Percentiles rank a stretch among this genome's conserved stretches.
Conservation (phyloP, 2,888 invertebrate species). For the Napeogenes inachia region DNA sequence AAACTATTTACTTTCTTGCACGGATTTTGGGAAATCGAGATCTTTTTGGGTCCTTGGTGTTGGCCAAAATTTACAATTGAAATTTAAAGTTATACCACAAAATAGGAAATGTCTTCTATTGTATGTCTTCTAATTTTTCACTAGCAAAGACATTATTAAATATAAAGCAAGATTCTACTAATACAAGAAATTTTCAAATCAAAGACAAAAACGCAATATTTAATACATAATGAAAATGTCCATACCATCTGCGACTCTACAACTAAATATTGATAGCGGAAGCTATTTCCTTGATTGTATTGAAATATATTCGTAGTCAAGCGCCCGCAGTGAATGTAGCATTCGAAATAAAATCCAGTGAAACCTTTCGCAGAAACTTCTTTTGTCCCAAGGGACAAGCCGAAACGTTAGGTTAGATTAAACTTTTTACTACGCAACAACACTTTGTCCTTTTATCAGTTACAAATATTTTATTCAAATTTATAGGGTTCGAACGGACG, state of each 20-base stretch:
- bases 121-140: too few relatives aligned
- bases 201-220: too few relatives aligned
- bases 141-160: too few relatives aligned
- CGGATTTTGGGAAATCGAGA: too few relatives aligned
- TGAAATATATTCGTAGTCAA: constrained; percentile 57
- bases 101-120: too few relatives aligned
- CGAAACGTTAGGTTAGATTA: constrained; percentile 50
- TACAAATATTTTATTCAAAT: constrained; percentile 22
- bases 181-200: too few relatives aligned
- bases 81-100: too few relatives aligned
- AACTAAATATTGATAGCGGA: constrained; percentile 16
- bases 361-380: constrained; percentile 47
- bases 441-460: constrained; percentile 40
- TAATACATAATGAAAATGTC: too few relatives aligned
- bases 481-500: constrained; percentile 9
- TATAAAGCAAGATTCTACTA: too few relatives aligned
- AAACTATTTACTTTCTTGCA: too few relatives aligned
- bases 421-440: constrained; percentile 41
- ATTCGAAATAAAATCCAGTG: constrained; percentile 46
- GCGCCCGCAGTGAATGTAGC: constrained; percentile 42
- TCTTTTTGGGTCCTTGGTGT: too few relatives aligned
- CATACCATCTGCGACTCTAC: constrained; percentile 1
- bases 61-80: too few relatives aligned
- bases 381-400: constrained; percentile 43
- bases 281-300: constrained; percentile 38